Percentiles rank a stretch among this genome's conserved stretches.
Evolutionary conservation across 2,797 vertebrate genomes (phyloP).

Genomic region (Todus mexicanus): DNA sequence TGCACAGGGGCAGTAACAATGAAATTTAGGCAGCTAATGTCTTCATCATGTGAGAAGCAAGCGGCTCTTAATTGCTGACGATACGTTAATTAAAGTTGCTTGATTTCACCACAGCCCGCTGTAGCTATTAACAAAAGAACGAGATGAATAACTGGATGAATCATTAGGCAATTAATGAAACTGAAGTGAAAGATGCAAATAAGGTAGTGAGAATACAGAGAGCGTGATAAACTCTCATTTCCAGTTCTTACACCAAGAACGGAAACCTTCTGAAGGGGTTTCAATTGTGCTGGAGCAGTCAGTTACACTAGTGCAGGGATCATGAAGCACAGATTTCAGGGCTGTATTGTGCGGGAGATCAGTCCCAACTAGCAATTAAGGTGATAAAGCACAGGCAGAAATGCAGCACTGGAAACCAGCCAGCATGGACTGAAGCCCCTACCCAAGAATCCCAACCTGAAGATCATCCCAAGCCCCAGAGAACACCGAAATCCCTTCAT

Average conservation of each 20-base stretch:
- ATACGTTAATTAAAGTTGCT: conserved; percentile 36
- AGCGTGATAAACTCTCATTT: not conserved
- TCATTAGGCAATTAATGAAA: conserved; percentile 49
- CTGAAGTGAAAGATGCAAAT: conserved; percentile 35
- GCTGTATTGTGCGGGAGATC: not conserved
- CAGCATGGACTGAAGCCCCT: not conserved
- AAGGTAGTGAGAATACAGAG: not conserved
- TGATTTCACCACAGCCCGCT: conserved; percentile 9
- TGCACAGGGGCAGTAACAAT: not conserved
- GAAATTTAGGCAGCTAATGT: not conserved
- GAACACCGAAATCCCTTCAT: not conserved
- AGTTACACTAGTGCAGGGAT: not conserved
- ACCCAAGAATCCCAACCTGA: not conserved
- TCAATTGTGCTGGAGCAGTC: not conserved
- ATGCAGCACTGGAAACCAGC: not conserved
- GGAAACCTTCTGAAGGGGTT: not conserved
- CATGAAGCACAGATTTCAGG: not conserved
- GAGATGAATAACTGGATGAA: conserved; percentile 31
- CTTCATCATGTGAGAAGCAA: not conserved
- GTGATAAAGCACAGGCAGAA: not conserved
- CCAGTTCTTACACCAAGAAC: not conserved
- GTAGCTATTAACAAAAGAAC: conserved; percentile 23
- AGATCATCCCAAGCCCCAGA: not conserved
- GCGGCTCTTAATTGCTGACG: not conserved
- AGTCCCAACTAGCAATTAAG: not conserved